phyloP scores from a whole-genome alignment of 1,140 invertebrate genomes.

The Ptiloglossa arizonensis region DNA sequence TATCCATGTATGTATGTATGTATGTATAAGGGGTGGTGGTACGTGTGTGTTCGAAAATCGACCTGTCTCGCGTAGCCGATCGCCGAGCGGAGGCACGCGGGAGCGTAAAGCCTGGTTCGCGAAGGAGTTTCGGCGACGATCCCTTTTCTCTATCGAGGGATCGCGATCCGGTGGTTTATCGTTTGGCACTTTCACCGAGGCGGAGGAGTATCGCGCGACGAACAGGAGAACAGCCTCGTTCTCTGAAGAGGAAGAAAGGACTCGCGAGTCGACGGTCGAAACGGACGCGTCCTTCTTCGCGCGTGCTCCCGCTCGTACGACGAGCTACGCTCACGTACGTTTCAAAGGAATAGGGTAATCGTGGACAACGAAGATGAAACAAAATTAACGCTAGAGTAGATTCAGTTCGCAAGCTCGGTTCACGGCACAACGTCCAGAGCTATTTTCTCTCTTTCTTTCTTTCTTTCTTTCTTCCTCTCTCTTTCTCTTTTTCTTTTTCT shows the following conservation, averaged over 20 bases:
- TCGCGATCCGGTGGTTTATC: slow-evolving; percentile 16
- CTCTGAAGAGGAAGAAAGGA: slow-evolving; percentile 23
- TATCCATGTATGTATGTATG: background rate
- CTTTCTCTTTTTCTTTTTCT: slow-evolving; percentile 3
- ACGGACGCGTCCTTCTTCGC: background rate
- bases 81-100: slow-evolving; percentile 28
- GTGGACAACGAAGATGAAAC: background rate
- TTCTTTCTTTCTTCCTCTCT: background rate
- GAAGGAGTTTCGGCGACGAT: background rate
- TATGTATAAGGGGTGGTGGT: background rate
- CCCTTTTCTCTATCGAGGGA: slow-evolving; percentile 6
- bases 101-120: background rate
- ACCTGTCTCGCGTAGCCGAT: slow-evolving; percentile 29
- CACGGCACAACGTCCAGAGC: slow-evolving; percentile 3
- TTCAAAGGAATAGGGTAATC: background rate
- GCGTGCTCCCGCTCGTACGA: slow-evolving; percentile 9
- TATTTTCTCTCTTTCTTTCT: background rate
- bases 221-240: slow-evolving; percentile 38
- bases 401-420: slow-evolving; percentile 18
- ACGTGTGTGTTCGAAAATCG: no score
- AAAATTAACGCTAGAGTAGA: background rate
- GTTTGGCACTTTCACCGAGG: slow-evolving; percentile 60
- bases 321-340: background rate
- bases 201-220: slow-evolving; percentile 28
- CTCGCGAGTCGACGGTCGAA: background rate